Conservation (phyloP, 2,113 vertebrate genomes). For the Laticauda colubrina region DNA sequence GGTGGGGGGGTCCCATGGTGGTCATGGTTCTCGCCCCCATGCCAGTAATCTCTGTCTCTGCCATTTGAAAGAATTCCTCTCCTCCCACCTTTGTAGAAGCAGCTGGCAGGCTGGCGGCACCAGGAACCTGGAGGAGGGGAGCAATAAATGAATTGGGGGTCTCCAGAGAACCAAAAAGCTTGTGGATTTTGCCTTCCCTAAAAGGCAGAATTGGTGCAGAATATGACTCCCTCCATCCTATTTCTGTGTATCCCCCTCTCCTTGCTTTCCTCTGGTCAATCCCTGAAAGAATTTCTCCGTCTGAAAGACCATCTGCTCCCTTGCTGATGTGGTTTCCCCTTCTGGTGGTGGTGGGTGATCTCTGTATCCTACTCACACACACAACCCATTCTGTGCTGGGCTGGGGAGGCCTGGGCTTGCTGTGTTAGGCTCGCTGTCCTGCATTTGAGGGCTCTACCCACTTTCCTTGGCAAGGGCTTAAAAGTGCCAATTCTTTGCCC, state of each 20-base stretch:
- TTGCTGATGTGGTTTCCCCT: neutral
- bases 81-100: neutral
- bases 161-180: neutral
- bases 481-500: neutral
- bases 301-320: neutral
- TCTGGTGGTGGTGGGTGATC: neutral
- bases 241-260: neutral
- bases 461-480: neutral
- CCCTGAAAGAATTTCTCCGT: too few relatives aligned
- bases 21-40: neutral
- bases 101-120: neutral
- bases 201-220: neutral
- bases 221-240: neutral
- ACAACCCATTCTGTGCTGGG: neutral
- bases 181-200: neutral
- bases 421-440: neutral
- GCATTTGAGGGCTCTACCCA: neutral
- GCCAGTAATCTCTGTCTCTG: neutral
- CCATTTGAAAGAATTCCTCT: neutral
- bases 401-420: neutral
- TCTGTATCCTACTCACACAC: too few relatives aligned
- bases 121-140: neutral
- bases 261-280: neutral
- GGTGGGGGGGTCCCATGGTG: accelerated
- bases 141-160: neutral